phyloP scores from a whole-genome alignment of 2,888 invertebrate genomes.

The Lottia scabra region DNA sequence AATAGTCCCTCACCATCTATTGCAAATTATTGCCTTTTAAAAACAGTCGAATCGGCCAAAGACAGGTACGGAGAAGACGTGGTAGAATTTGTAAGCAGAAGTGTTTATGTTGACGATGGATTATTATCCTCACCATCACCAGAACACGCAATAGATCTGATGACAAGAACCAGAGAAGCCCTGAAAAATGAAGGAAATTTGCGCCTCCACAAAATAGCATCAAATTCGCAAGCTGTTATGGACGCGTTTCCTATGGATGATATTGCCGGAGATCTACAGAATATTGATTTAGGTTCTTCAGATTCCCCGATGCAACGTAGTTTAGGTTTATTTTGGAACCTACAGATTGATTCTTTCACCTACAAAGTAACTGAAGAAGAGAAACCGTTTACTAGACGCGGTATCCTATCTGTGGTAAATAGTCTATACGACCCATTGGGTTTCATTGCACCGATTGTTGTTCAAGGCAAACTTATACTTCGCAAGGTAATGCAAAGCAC shows the following conservation, averaged over 20 bases:
- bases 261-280: background rate
- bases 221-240: background rate
- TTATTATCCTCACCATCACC: background rate
- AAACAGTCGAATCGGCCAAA: background rate
- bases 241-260: slow-evolving; percentile 3
- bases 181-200: background rate
- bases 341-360: background rate
- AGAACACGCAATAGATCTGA: background rate
- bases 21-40: slow-evolving; percentile 17
- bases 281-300: background rate
- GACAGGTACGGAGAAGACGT: background rate
- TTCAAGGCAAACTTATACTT: slow-evolving; percentile 37
- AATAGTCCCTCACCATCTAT: slow-evolving; percentile 13
- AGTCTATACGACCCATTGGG: background rate
- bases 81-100: slow-evolving; percentile 1
- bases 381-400: background rate
- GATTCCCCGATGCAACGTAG: background rate
- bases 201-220: background rate
- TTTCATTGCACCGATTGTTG: slow-evolving; percentile 30
- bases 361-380: background rate
- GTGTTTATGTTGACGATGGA: background rate
- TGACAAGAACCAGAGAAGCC: background rate
- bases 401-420: background rate
- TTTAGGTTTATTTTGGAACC: background rate
- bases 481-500: slow-evolving; percentile 33